phyloP scores from a whole-genome alignment of 2,113 vertebrate genomes.

The Oophaga pumilio region DNA sequence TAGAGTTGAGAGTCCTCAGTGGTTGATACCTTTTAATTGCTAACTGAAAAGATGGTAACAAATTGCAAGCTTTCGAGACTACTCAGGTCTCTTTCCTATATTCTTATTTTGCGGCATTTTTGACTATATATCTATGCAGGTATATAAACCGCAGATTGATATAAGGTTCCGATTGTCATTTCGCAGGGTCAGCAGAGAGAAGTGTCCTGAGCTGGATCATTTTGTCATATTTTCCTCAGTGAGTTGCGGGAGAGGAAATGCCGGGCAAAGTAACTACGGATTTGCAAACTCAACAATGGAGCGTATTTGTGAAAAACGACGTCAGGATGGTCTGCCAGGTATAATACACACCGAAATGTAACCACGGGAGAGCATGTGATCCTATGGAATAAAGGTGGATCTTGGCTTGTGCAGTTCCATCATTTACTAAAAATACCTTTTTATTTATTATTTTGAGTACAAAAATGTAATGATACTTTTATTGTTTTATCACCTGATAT shows the following conservation, averaged over 20 bases:
- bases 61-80: no score
- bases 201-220: conserved; percentile 85
- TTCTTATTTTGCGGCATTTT: no score
- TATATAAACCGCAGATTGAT: not conserved
- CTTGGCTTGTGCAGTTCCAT: no score
- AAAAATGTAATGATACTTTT: no score
- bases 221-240: conserved; percentile 96
- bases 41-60: no score
- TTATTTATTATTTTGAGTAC: no score
- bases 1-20: no score
- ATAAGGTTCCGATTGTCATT: not conserved
- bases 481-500: no score
- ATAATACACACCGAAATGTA: not conserved
- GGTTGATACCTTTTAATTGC: no score
- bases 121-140: not conserved
- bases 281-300: conserved; percentile 98
- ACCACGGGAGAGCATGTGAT: not conserved
- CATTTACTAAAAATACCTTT: no score
- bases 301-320: conserved; percentile 89
- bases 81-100: no score
- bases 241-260: conserved; percentile 93
- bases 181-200: conserved; percentile 81
- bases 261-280: conserved; percentile 93
- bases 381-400: not conserved
- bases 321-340: conserved; percentile 81